Base-by-base conservation (phyloP, 2,113 vertebrate species). In the Albula glossodonta region DNA sequence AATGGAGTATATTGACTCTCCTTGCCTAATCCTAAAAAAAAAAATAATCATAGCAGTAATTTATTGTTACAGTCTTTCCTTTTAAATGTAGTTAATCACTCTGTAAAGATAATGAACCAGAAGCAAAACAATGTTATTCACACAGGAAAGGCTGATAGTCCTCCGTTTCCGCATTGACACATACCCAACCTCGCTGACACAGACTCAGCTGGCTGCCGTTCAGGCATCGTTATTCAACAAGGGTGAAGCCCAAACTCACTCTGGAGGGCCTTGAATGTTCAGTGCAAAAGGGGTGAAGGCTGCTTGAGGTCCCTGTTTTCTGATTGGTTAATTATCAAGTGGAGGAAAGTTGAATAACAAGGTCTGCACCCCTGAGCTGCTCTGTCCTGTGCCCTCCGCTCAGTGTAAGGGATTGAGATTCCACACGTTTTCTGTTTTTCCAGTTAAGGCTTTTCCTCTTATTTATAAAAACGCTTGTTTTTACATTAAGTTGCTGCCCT, bases 331-430 rank as follows among this genome's bases (percentile, higher is more conserved):
- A 63, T 74, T 31, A 10, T 31, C 17, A 41, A 11, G 49, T 52
- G 17, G 48, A 60, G 78, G 17, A n/a, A 63, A 70, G 53, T 2
- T 56, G 53, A 9, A 56, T 2, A 56, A 12, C 31, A 48, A 19
- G 11, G 5, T 11, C 13, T 48, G 80, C 49, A 78, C 12, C 82
- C 84, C 82, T 25, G 51, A 77, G 85, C 82, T n/a, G 17, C 56
- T 70, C 81, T 85, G 87, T 25, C 48, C 52, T 50, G 82, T 87
- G 84, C 84, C 70, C 57, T 84, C 15, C 13, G 11, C 49, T 77
- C 83, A 56, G 19, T 19, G 25, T 31, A 77, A 22, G 84, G 80
- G 88, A 84, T 50, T 78, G 53, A 31, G 70, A 85, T 70, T 17
- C 66, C 48, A 74, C 5, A 66, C 81, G n/a, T 25, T 22, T 63